phyloP scores from a whole-genome alignment of 2,797 vertebrate species.

The Acrossocheilus fasciatus region DNA sequence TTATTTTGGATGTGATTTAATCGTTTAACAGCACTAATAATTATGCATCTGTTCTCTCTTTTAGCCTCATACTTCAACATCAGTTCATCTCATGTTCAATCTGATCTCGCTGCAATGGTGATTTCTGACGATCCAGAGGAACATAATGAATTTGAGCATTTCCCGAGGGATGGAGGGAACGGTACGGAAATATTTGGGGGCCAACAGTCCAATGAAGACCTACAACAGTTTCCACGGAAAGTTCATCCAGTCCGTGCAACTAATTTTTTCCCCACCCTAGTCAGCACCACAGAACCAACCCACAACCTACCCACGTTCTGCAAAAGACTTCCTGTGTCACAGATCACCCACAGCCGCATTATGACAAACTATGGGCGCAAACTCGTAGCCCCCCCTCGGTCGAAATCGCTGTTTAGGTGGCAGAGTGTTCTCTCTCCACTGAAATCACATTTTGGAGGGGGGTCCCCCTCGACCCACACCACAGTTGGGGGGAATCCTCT shows the following conservation, averaged over 20 bases:
- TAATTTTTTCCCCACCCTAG: background rate
- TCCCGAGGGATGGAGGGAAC: background rate
- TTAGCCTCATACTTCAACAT: background rate
- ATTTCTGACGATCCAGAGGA: background rate
- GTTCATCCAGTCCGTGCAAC: background rate
- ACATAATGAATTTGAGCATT: background rate
- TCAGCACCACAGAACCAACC: background rate
- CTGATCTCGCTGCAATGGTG: background rate
- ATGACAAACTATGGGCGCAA: background rate
- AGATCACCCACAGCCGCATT: background rate
- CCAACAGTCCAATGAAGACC: background rate
- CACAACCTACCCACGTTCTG: background rate
- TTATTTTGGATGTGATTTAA: no score
- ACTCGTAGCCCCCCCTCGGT: background rate
- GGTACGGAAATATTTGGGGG: background rate
- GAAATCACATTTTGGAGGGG: background rate
- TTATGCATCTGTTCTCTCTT: background rate
- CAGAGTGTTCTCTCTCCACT: no score
- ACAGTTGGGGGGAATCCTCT: no score
- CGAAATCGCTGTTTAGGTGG: accelerated
- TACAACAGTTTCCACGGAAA: background rate
- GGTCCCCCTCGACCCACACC: background rate
- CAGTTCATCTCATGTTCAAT: background rate
- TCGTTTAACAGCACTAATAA: background rate
- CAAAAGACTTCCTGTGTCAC: background rate